Evolutionary conservation across 2,888 invertebrate genomes (phyloP), one percentile per base, ranked within the genome.

Genomic region (Athetis lepigone): DNA sequence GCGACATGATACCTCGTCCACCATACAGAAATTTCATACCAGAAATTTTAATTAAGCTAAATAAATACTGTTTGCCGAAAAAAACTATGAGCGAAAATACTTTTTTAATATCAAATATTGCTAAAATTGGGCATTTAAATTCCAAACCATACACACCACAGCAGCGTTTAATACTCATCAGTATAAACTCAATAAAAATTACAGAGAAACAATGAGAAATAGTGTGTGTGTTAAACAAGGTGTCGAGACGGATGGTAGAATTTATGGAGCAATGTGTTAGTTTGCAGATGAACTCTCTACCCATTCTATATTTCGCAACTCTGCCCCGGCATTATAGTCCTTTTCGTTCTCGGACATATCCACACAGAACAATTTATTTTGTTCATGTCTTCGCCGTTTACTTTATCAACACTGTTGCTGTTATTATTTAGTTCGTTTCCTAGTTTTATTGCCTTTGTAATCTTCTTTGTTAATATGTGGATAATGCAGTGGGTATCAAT

Each of bases 211-310:
- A 7, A 47, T 47, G 47, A 52, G 56, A 67, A 51, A 58, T 57
- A 21, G 23, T 47, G 16, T 25, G 21, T 33, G 19, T 42, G 43
- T 19, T 50, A 21, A 21, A 51, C 40, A 60, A 67, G 39, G n/a
- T 54, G 54, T 27, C 51, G 60, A 52, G 60, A 46, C 50, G 49
- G 74, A 75, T 73, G 64, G 59, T 49, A 52, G 50, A 65, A 83
- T 83, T 80, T 82, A 87, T 84, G 79, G 70, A 71, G 70, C 76
- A 66, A 85, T 86, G 73, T 65, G 65, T 87, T 82, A 82, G 65
- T 87, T 82, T 82, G 58, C 69, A 45, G 66, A 45, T 82, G 86
- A 88, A 85, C 85, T 88, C 84, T 81, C 73, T 67, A 80, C 70
- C 64, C 83, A 85, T 81, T 81, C 80, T 82, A 81, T 81, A 77